These are phyloP conservation scores for Solen grandis DNA, from an alignment of 1,140 invertebrate species.

Conservation along the genomic window DNA sequence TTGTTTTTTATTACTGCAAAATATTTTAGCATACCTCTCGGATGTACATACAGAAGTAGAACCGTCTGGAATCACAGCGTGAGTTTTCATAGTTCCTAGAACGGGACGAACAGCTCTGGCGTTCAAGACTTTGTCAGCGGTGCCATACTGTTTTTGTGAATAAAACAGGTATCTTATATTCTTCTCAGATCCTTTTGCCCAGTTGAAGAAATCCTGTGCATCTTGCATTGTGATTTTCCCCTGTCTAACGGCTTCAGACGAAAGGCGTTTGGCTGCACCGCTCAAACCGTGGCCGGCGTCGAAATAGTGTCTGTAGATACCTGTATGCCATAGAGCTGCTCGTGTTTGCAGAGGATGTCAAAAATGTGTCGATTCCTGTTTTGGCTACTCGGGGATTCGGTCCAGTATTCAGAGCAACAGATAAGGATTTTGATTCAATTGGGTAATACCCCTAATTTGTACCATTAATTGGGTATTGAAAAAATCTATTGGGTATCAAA, in stretches of 20 bases:
- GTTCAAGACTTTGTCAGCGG: slow-evolving; percentile 14
- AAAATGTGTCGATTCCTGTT: slow-evolving; percentile 55
- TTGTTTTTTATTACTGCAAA: too few relatives aligned
- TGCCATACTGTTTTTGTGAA: slow-evolving; percentile 8
- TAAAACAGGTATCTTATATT: slow-evolving; percentile 1
- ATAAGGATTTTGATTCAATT: too few relatives aligned
- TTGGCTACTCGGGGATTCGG: slow-evolving; percentile 42
- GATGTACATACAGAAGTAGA: too few relatives aligned
- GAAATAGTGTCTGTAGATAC: slow-evolving; percentile 48
- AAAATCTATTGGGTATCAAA: too few relatives aligned
- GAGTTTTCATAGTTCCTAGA: slow-evolving; percentile 52
- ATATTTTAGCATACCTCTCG: too few relatives aligned
- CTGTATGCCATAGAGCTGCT: slow-evolving; percentile 3
- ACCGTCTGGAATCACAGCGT: slow-evolving; percentile 37
- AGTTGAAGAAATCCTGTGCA: slow-evolving; percentile 8
- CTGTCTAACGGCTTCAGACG: neutral
- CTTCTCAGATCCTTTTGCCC: neutral
- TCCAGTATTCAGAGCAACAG: too few relatives aligned
- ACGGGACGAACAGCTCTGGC: slow-evolving; percentile 9
- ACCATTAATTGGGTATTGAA: too few relatives aligned
- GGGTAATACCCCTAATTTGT: too few relatives aligned
- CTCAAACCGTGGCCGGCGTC: slow-evolving; percentile 51
- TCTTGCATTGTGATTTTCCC: slow-evolving; percentile 5
- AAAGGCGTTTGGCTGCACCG: slow-evolving; percentile 29
- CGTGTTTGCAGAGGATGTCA: slow-evolving; percentile 15